Base-by-base conservation (phyloP, 2,888 invertebrate species). In the Agrenia bidenticulata region DNA sequence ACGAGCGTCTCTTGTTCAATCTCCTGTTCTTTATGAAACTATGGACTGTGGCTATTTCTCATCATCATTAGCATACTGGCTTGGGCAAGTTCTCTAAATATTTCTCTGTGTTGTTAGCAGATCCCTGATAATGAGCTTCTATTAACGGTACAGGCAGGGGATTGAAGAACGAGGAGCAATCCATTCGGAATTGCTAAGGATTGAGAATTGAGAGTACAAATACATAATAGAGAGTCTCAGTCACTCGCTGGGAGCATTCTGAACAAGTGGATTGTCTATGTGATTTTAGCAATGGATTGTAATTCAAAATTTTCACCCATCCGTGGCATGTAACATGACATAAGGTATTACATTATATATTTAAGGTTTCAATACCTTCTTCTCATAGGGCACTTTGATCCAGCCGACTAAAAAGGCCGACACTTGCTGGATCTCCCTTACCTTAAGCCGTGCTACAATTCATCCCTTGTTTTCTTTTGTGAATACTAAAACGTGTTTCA, bases 321-420 rank as follows among this genome's bases (percentile, higher is more conserved):
- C 45, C 45, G n/a, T 17, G 15, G 19, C 45, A 45, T 45, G 45
- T 45, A 45, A 45, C 45, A 9, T 45, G 4, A n/a, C 4, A 45
- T 45, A 45, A 45, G 45, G 45, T 17, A 19, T n/a, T 51, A 19
- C 51, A 51, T n/a, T n/a, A n/a, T n/a, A n/a, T n/a, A n/a, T n/a
- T n/a, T n/a, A n/a, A n/a, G 21, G 4, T 9, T 23, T 51, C 7
- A 51, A 23, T 11, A 51, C 13, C 21, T 17, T 13, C 51, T 51
- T 9, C 23, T 51, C 23, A 23, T 15, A 51, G 24, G 23, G 7
- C 21, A 24, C 51, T 51, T 51, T 21, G 51, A 51, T 11, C 11
- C 11, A 51, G 51, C 51, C 51, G 51, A 51, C 51, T 23, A 19
- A 51, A 51, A 45, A 24, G 51, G 24, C 51, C 51, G 51, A 51